Conservation (phyloP, 2,888 invertebrate genomes). For the Stramonita haemastoma region DNA sequence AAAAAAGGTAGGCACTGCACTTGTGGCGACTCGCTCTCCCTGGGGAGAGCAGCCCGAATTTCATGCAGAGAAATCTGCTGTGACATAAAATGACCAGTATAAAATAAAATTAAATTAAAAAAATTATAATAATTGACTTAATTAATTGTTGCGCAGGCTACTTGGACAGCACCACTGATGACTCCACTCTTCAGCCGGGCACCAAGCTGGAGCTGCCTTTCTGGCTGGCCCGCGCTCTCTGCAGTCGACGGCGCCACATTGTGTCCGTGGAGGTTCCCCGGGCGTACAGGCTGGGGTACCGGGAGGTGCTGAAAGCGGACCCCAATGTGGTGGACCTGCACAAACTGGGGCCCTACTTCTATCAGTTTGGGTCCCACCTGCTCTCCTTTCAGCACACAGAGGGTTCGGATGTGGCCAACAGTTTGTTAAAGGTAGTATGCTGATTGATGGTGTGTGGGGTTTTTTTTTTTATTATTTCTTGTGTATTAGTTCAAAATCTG, state of each 20-base stretch:
- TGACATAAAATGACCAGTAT: no score
- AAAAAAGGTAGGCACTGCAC: no score
- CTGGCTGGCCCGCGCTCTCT: constrained; percentile 87
- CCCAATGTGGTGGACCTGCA: constrained; percentile 92
- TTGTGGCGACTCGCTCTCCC: no score
- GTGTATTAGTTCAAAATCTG: no score
- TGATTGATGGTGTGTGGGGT: no score
- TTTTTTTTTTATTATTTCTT: no score
- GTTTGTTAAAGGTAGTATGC: constrained; percentile 71
- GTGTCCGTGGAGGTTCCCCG: constrained; percentile 86
- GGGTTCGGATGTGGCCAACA: constrained; percentile 68
- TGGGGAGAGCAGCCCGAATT: no score
- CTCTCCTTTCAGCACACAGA: constrained; percentile 78
- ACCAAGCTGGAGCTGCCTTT: constrained; percentile 89
- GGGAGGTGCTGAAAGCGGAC: constrained; percentile 94
- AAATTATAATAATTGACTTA: no score
- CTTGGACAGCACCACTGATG: constrained; percentile 87
- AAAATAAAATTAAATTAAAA: no score
- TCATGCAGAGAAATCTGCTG: no score
- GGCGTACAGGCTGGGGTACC: constrained; percentile 85
- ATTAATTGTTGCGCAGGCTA: constrained; percentile 82
- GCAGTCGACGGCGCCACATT: constrained; percentile 80
- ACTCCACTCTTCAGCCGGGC: constrained; percentile 85
- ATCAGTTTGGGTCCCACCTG: constrained; percentile 90
- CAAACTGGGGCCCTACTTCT: constrained; percentile 91